Base-by-base conservation (phyloP, 1,140 invertebrate genomes). In the Hyles euphorbiae region DNA sequence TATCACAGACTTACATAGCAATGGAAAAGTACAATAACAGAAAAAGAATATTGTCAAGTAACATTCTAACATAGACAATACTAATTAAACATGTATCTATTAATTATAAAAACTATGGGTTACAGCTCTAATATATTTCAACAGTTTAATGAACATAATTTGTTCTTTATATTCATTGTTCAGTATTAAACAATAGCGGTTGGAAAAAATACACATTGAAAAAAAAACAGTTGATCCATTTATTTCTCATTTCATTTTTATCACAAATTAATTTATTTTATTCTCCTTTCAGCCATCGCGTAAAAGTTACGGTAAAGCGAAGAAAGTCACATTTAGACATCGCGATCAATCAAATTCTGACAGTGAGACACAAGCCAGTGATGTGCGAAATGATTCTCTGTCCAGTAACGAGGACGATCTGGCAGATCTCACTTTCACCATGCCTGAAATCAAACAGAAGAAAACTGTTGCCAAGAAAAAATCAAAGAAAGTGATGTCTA, bases 291-390 rank as follows among this genome's bases (percentile, higher is more conserved):
- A 85, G 83, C 70, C 72, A 44, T 67, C 55, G 5, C 67, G 81
- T 40, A 88, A 81, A 68, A 88, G 85, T 59, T 88, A 88, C 63
- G 75, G 78, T 3, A 88, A 86, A 63, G 34, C 79, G 7, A 88
- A 85, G 56, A 88, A 81, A 56, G 85, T 85, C 4, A 67, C 73
- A 56, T 85, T 85, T 63, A 52, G 53, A 3, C 71, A 79, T 40
- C 65, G 61, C 22, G 22, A 22, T 22, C 22, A 22, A 22, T 64
- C 74, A 44, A 54, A 53, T 5, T 70, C 67, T 0, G 68, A 74
- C 53, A 74, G 70, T 64, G 74, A 81, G 12, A 63, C 53, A 9
- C 58, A 60, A 8, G 54, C 46, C 2, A 68, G 50, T 63, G 71
- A 67, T 47, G 10, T 40, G 8, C 67, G 43, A 1, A 49, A 73